These are phyloP conservation scores for Cynoglossus semilaevis DNA, from an alignment of 2,113 vertebrate genomes.

Conservation along the genomic window DNA sequence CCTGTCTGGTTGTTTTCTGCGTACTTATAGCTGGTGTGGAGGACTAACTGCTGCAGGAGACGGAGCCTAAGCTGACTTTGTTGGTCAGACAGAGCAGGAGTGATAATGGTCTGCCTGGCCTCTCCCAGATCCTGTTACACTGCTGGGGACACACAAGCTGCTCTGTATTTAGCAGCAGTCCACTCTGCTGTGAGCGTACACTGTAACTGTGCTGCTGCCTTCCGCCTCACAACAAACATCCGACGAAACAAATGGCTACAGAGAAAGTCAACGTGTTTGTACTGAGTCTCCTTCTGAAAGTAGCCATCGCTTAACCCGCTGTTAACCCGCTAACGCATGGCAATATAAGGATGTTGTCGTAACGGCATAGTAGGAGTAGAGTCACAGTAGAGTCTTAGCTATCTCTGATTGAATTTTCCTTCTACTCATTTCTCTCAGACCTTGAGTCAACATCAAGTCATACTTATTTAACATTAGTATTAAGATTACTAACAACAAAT, in stretches of 20 bases:
- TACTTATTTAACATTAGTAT: too few relatives aligned
- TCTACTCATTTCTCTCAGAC: too few relatives aligned
- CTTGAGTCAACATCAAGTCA: too few relatives aligned
- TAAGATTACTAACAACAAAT: too few relatives aligned
- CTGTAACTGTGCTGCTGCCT: constrained; percentile 45
- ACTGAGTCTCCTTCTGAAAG: constrained; percentile 1
- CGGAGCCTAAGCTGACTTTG: constrained; percentile 45
- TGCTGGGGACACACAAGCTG: constrained; percentile 63
- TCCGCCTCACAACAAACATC: constrained; percentile 31
- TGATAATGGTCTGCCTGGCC: constrained; percentile 60
- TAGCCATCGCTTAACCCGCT: too few relatives aligned
- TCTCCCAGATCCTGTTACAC: constrained; percentile 69
- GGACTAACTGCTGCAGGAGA: constrained; percentile 33
- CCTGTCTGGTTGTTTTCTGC: constrained; percentile 12
- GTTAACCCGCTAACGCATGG: neutral
- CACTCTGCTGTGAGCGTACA: constrained; percentile 37
- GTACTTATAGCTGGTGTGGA: constrained; percentile 29
- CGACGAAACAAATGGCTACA: constrained; percentile 14
- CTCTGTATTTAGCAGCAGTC: constrained; percentile 62
- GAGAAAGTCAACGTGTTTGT: constrained; percentile 14
- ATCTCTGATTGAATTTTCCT: too few relatives aligned
- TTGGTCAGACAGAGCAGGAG: constrained; percentile 41
- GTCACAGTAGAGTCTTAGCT: too few relatives aligned
- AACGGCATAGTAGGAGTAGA: neutral
- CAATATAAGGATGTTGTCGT: neutral